A percentile compares a stretch with the other conserved stretches of the same genome.
Conservation (phyloP, 2,113 vertebrate species). For the Heterotilapia buettikoferi region DNA sequence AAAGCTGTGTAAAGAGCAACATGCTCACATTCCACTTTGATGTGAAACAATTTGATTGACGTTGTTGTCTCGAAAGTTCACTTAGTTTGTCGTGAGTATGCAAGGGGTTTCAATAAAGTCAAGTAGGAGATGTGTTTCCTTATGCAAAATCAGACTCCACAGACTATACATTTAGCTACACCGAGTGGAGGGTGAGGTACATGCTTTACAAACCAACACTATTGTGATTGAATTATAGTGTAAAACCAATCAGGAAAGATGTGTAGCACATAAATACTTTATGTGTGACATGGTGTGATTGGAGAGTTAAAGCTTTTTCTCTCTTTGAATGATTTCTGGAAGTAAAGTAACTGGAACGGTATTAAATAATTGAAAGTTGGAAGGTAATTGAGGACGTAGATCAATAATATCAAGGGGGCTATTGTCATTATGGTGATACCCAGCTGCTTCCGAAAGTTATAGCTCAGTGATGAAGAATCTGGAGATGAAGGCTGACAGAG, state of each 20-base stretch:
- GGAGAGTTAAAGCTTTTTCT: constrained; percentile 24
- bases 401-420: constrained; percentile 64
- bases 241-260: constrained; percentile 43
- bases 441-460: constrained; percentile 47
- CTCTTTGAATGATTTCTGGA: constrained; percentile 48
- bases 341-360: constrained; percentile 29
- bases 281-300: constrained; percentile 14
- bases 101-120: not conserved
- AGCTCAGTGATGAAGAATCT: constrained; percentile 61
- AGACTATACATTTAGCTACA: not conserved
- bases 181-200: not conserved
- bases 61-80: not conserved
- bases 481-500: constrained; percentile 13
- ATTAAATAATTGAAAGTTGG: constrained; percentile 64
- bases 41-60: constrained; percentile 4
- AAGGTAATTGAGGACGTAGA: constrained; percentile 67
- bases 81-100: not conserved
- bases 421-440: constrained; percentile 56
- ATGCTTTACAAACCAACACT: constrained; percentile 12
- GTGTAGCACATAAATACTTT: constrained; percentile 6
- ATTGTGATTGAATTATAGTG: not conserved
- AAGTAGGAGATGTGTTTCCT: not conserved
- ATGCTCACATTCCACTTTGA: not conserved
- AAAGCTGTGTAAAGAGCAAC: constrained; percentile 1
- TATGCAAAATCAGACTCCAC: not conserved